Conservation (phyloP, 2,888 invertebrate species). For the Ecdyonurus torrentis region DNA sequence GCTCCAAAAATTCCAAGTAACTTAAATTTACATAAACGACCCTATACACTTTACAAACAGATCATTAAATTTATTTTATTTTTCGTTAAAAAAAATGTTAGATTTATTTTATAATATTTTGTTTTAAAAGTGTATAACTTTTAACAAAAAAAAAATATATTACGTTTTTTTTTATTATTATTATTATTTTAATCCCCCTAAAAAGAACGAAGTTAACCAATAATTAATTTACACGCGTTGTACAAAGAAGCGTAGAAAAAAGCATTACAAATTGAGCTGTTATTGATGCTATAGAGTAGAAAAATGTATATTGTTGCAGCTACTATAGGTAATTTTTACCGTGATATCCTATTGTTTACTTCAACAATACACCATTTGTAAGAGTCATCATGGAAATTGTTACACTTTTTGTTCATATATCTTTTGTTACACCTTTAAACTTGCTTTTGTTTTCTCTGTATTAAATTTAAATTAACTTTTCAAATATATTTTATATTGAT, state of each 20-base stretch:
- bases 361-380: background rate
- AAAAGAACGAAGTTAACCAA: background rate
- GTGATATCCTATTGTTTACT: background rate
- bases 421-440: too few species aligned
- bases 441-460: too few species aligned
- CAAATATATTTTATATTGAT: too few species aligned
- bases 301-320: background rate
- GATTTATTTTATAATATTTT: too few species aligned
- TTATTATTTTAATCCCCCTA: too few species aligned
- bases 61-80: too few species aligned
- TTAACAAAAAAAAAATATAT: background rate
- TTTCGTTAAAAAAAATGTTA: too few species aligned
- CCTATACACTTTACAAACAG: too few species aligned
- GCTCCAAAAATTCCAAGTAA: too few species aligned
- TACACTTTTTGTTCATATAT: too few species aligned
- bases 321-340: background rate
- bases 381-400: background rate
- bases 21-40: too few species aligned
- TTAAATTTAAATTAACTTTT: too few species aligned
- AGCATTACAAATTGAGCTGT: background rate
- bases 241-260: background rate
- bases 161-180: background rate
- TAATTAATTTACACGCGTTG: background rate
- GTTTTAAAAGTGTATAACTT: background rate
- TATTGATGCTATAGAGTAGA: background rate